Percentiles rank a stretch among this genome's conserved stretches.
phyloP scores from a whole-genome alignment of 2,888 invertebrate genomes.

The Agrilus cyanescens region DNA sequence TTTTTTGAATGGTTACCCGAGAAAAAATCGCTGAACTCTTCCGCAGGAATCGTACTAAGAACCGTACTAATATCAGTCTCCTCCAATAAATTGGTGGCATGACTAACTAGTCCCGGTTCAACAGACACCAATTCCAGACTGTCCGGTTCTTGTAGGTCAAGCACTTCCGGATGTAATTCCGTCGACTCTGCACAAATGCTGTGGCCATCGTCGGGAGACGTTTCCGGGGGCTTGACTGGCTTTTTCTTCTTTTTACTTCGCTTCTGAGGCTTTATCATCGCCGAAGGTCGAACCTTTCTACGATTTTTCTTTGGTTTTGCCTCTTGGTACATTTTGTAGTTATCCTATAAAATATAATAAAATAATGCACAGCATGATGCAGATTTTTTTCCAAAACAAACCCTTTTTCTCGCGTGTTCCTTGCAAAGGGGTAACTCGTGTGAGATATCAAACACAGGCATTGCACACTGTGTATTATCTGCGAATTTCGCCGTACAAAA shows the following conservation, averaged over 20 bases:
- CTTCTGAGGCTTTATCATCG: slow-evolving; percentile 43
- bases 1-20: slow-evolving; percentile 41
- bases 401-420: slow-evolving; percentile 73
- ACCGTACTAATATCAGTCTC: slow-evolving; percentile 68
- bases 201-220: slow-evolving; percentile 5
- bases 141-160: slow-evolving; percentile 41
- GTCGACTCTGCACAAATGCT: slow-evolving; percentile 22
- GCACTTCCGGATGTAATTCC: slow-evolving; percentile 38
- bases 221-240: slow-evolving; percentile 20
- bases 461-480: slow-evolving; percentile 66
- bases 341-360: slow-evolving; percentile 45
- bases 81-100: slow-evolving; percentile 54
- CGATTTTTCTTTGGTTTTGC: slow-evolving; percentile 59
- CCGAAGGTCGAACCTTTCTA: slow-evolving; percentile 46
- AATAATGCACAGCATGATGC: slow-evolving; percentile 1
- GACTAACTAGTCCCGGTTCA: slow-evolving; percentile 48
- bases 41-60: slow-evolving; percentile 64
- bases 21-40: slow-evolving; percentile 74
- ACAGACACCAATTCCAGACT: slow-evolving; percentile 42
- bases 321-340: slow-evolving; percentile 67
- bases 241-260: slow-evolving; percentile 41
- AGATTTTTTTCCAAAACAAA: slow-evolving; percentile 26
- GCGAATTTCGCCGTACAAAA: slow-evolving; percentile 71
- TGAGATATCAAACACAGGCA: slow-evolving; percentile 64
- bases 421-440: slow-evolving; percentile 76